Evolutionary conservation across 2,888 invertebrate genomes (phyloP), one percentile per base, ranked within the genome.

Genomic region (Dichetophora obliterata): DNA sequence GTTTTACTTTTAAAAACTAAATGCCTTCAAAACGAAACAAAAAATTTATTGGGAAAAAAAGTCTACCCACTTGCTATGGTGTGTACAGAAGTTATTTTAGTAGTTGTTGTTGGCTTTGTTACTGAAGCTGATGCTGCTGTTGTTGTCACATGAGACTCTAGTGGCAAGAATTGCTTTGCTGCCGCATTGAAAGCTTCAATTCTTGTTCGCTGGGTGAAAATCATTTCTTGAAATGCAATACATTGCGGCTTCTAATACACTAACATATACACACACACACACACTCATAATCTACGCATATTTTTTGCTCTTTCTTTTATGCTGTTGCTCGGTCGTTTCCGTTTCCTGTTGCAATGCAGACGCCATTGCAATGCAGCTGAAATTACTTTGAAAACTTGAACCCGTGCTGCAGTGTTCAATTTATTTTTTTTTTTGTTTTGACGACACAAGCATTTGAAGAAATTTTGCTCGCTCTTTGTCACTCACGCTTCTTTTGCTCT

Each of bases 311-410:
- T 16, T 27, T 48, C 19, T 31, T 61, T 31, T 27, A 16, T 24
- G 24, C 31, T 57, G 11, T 59, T 48, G 24, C 48, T 31, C 24
- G 31, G n/a, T 71, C 57, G 11, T 70, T 54, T 70, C 37, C 57
- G 70, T 14, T 70, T 54, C 57, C 57, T 19, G 37, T 70, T 54
- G 54, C 57, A 19, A 48, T 19, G 61, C 22, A 68, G 16, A 43
- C 50, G 19, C 22, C 48, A 50, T 50, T 48, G 50, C 48, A 27
- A 14, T 50, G 68, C 48, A 31, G 16, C 68, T 43, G 50, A 48
- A 68, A 68, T 71, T 68, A 50, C 68, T 68, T 48, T 71, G 57
- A n/a, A 70, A 70, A 31, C 31, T 57, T 19, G 57, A 37, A 71
- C 71, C 34, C 34, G 54, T 19, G 54, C 11, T 37, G 52, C 34